Percentiles rank a stretch among this genome's conserved stretches.
Evolutionary conservation across 2,888 invertebrate genomes (phyloP).

Genomic region (Seladonia tumulorum): DNA sequence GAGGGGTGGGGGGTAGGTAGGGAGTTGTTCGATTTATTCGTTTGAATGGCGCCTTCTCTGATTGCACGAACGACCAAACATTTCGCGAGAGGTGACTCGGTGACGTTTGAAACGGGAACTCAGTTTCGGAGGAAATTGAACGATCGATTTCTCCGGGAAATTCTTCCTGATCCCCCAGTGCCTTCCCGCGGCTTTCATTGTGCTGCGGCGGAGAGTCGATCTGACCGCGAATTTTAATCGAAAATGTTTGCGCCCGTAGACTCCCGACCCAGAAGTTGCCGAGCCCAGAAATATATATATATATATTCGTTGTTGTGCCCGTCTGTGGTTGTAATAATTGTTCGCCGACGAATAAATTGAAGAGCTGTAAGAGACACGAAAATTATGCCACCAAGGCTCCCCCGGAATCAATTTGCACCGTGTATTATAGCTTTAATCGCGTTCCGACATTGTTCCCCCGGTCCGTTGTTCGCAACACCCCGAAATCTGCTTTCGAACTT

Average conservation of each 20-base stretch:
- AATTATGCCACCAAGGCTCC: background rate
- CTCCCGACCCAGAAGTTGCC: background rate
- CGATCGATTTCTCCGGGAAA: constrained; percentile 24
- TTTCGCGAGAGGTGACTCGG: constrained; percentile 25
- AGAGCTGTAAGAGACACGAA: background rate
- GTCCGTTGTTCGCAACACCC: background rate
- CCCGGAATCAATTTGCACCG: background rate
- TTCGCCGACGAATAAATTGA: background rate
- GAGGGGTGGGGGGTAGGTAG: background rate
- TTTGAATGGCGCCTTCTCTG: constrained; percentile 26
- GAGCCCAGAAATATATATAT: constrained; percentile 2
- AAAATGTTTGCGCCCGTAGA: constrained; percentile 4
- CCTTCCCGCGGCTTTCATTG: constrained; percentile 10
- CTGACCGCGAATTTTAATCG: constrained; percentile 15
- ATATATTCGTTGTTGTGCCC: background rate
- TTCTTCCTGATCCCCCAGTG: background rate
- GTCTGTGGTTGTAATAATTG: background rate
- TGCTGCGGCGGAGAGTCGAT: background rate
- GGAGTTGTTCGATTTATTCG: constrained; percentile 45
- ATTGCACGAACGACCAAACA: constrained; percentile 29
- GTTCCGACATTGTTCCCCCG: background rate
- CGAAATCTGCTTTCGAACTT: background rate
- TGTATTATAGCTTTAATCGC: background rate
- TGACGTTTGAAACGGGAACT: constrained; percentile 26
- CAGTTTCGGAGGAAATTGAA: constrained; percentile 33